phyloP scores from a whole-genome alignment of 2,113 vertebrate genomes.

The Castor canadensis region DNA sequence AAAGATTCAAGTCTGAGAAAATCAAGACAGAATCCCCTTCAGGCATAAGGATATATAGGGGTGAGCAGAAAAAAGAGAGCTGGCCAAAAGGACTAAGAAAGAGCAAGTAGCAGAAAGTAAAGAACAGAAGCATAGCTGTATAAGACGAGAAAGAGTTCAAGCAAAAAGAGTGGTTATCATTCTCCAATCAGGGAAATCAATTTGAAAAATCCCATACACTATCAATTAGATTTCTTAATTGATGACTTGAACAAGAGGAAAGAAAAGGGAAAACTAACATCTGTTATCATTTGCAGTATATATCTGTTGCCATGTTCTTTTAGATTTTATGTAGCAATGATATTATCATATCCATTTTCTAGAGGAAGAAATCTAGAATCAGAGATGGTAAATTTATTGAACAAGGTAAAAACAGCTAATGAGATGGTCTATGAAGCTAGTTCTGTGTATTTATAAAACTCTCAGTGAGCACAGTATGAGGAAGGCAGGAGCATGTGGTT shows the following conservation, averaged over 20 bases:
- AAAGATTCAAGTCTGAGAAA: not conserved
- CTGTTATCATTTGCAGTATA: not conserved
- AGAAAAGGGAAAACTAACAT: not conserved
- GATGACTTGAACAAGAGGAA: not conserved
- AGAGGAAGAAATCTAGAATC: no score
- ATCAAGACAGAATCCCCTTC: not conserved
- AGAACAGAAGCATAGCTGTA: no score
- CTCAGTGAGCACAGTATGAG: not conserved
- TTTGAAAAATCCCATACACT: not conserved
- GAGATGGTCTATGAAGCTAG: not conserved
- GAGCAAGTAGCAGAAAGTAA: no score
- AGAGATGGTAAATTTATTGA: not conserved
- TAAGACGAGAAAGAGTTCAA: no score
- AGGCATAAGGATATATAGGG: not conserved
- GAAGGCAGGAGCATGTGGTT: not conserved
- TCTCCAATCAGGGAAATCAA: not conserved
- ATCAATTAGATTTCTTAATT: not conserved
- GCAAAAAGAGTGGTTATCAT: no score
- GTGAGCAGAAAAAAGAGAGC: not conserved
- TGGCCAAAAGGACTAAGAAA: not conserved
- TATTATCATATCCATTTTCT: no score
- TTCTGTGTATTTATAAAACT: not conserved
- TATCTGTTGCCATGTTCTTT: not conserved
- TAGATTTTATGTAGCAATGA: not conserved
- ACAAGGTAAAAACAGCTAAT: not conserved